Evolutionary conservation across 2,888 invertebrate species (phyloP), one percentile per base, ranked within the genome.

Genomic region (Scaptomyza parva): DNA sequence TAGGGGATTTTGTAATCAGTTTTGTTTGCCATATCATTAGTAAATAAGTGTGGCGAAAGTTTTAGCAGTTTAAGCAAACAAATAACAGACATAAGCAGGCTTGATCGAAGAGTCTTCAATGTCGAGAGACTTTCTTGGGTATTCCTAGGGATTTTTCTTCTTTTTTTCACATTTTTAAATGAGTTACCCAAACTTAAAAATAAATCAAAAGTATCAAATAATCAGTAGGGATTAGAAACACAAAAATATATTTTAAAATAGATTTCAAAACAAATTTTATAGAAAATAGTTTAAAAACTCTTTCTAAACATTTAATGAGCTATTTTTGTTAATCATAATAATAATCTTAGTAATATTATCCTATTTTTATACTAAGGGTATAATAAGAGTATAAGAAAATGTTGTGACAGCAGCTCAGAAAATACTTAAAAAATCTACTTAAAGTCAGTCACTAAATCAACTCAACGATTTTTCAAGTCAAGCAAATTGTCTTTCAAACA

Each of bases 11-110:
- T 55, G 41, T 63, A 63, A 73, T 69, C 64, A 74, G 70, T 72
- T 74, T 74, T 73, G 48, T 60, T 72, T 72, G 63, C 48, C 48
- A 45, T 69, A 60, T 54, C 30, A 64, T 61, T 55, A 51, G 51
- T 52, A 39, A 40, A 28, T 57, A 70, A 70, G 64, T 72, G 70
- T 70, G 75, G 63, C 75, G 54, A 64, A 70, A 65, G 65, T 60
- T 53, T 52, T 44, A 62, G 26, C 60, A 44, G 33, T 51, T 41
- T 24, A 47, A 26, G 37, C 41, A 48, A 57, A 37, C 39, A 57
- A 72, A 66, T 66, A 53, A 44, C 54, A 59, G 28, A 12, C 41
- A 18, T 43, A 54, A 67, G 24, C 24, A 22, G 28, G 11, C 28
- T 22, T 67, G 68, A 67, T 68, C 52, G 51, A 60, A 47, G 44